phyloP scores from a whole-genome alignment of 2,113 vertebrate species.

The Notarius lentiginosus region DNA sequence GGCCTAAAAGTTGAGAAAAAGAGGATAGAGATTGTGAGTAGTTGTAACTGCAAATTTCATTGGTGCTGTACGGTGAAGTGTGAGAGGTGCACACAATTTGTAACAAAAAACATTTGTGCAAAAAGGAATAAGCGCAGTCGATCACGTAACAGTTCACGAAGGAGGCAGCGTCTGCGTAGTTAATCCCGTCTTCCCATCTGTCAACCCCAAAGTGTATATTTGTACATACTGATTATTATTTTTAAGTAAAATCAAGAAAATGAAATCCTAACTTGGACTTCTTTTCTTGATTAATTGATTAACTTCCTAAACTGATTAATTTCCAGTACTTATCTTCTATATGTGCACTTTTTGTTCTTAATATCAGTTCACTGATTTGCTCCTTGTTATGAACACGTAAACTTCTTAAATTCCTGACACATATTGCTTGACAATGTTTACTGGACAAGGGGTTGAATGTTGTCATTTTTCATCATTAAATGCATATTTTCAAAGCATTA shows the following conservation, averaged over 20 bases:
- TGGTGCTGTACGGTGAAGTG: slow-evolving; percentile 96
- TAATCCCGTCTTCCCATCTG: not conserved
- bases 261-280: not conserved
- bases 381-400: not conserved
- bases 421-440: slow-evolving; percentile 29
- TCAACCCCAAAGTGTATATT: slow-evolving; percentile 20
- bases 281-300: not conserved
- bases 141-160: slow-evolving; percentile 65
- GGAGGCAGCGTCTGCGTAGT: slow-evolving; percentile 63
- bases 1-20: slow-evolving; percentile 83
- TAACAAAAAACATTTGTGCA: slow-evolving; percentile 84
- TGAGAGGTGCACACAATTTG: slow-evolving; percentile 81
- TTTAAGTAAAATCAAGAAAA: not conserved
- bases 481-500: slow-evolving; percentile 35
- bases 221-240: slow-evolving; percentile 36
- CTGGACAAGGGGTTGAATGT: slow-evolving; percentile 26
- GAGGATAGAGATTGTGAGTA: slow-evolving; percentile 77
- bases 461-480: slow-evolving; percentile 16
- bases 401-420: not conserved
- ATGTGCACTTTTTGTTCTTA: slow-evolving; percentile 43
- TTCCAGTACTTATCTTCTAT: slow-evolving; percentile 35
- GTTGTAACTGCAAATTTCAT: slow-evolving; percentile 95
- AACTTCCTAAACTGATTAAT: not conserved
- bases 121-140: slow-evolving; percentile 53
- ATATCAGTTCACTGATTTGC: slow-evolving; percentile 21